Evolutionary conservation across 2,113 vertebrate genomes (phyloP), one percentile per base, ranked within the genome.

Genomic region (Chionodraco myersi): DNA sequence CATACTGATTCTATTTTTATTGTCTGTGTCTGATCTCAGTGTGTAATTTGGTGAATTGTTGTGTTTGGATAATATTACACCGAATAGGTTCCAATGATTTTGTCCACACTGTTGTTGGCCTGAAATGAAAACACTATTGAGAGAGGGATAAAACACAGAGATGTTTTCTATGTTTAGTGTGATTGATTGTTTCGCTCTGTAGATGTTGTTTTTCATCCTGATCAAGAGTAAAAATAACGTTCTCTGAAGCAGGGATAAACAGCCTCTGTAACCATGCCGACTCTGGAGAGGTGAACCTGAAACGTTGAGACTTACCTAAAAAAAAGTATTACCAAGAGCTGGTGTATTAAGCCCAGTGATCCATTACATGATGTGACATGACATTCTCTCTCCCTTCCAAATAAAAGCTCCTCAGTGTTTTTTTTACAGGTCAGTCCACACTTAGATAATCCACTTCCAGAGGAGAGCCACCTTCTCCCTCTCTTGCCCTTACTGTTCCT

Each of bases 391-490:
- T 79, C 47, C 58, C n/a, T 67, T 36, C 64, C 57, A 73, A 80
- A 82, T 65, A 77, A 77, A 84, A 82, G 58, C 74, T 74, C 54
- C 75, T 61, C 56, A 44, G 64, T 79, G 54, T 75, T 80, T 84
- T 41, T 63, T 21, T 75, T 65, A 75, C 80, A 85, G 87, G 79
- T 90, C 80, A 83, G 67, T 79, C 75, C 63, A 80, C 77, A 77
- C 83, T 85, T 72, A 49, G 83, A 82, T 80, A 85, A 86, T 75
- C 77, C 80, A 67, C 70, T 74, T 82, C 67, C 78, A 77, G n/a
- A 66, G 59, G 56, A 70, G 71, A 65, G 52, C 67, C 69, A 70
- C 79, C 63, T 77, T 70, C 74, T 74, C 64, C 56, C 58, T 56
- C 47, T 11, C 45, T 63, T 58, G 1, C n/a, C 72, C 70, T 68